phyloP scores from a whole-genome alignment of 2,113 vertebrate species.

The Petromus typicus region DNA sequence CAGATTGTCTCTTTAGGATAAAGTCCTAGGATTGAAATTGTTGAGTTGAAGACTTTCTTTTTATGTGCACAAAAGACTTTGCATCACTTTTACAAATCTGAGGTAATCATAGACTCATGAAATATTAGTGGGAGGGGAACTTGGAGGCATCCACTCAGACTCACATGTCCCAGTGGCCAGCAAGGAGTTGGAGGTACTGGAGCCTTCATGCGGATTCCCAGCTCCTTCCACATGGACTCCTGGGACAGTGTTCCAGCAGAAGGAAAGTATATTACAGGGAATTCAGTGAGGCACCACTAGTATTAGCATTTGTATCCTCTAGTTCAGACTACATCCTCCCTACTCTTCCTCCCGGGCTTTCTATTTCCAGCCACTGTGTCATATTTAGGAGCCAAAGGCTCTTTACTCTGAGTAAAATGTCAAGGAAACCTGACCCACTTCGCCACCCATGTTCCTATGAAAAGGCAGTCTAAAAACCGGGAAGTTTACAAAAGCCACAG shows the following conservation, averaged over 20 bases:
- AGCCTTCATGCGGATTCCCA: fast-evolving
- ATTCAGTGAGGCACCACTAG: fast-evolving
- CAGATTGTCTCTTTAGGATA: constrained; percentile 40
- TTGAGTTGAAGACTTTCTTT: constrained; percentile 24
- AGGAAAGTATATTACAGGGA: neutral
- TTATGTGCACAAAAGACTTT: neutral
- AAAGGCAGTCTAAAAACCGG: neutral
- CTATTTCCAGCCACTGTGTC: neutral
- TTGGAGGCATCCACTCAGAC: neutral
- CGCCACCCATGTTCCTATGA: neutral
- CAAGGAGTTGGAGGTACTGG: neutral
- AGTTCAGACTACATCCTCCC: neutral
- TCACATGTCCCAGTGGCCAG: fast-evolving
- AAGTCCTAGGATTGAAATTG: constrained; percentile 7
- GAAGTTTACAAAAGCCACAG: neutral
- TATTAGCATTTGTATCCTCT: neutral
- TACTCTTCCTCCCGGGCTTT: neutral
- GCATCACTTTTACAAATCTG: constrained; percentile 53
- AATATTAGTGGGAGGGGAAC: neutral
- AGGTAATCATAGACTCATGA: neutral
- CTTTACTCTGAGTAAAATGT: neutral
- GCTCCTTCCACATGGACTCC: fast-evolving
- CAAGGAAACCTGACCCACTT: neutral
- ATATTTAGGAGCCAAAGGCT: neutral
- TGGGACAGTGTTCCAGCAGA: neutral